Evolutionary conservation across 1,140 invertebrate genomes (phyloP).

Genomic region (Orchestia grillus): DNA sequence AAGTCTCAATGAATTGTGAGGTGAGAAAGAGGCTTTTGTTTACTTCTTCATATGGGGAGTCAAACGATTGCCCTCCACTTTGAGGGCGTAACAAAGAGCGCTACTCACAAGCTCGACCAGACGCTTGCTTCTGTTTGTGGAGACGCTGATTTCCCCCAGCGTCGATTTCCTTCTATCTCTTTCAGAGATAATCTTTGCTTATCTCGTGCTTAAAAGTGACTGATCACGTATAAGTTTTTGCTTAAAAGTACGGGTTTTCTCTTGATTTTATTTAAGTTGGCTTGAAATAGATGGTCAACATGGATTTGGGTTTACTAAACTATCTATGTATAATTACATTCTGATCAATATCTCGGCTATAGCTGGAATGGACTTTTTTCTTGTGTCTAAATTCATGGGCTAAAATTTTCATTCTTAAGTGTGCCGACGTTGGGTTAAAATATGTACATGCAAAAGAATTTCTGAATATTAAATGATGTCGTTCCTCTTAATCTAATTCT

Average conservation of each 20-base stretch:
- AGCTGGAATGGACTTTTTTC: background rate
- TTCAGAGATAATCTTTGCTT: background rate
- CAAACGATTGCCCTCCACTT: slow-evolving; percentile 46
- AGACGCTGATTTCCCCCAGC: background rate
- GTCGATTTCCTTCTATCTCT: background rate
- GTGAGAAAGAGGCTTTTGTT: slow-evolving; percentile 36
- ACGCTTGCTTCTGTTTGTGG: background rate
- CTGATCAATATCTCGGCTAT: too few relatives aligned
- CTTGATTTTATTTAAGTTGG: background rate
- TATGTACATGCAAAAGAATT: background rate
- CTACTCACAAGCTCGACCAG: background rate
- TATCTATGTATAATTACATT: too few relatives aligned
- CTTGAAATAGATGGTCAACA: background rate
- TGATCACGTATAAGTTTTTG: too few relatives aligned
- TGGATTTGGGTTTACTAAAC: background rate
- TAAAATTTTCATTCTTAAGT: background rate
- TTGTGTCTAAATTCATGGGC: background rate
- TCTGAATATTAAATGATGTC: background rate
- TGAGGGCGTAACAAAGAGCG: slow-evolving; percentile 18
- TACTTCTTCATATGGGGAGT: slow-evolving; percentile 9
- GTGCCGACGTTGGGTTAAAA: background rate
- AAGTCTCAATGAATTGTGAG: slow-evolving; percentile 53
- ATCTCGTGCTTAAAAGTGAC: background rate
- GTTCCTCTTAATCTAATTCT: background rate
- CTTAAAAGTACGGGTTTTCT: too few relatives aligned